Conservation (phyloP, 2,113 vertebrate species). For the Tetraodon nigroviridis region DNA sequence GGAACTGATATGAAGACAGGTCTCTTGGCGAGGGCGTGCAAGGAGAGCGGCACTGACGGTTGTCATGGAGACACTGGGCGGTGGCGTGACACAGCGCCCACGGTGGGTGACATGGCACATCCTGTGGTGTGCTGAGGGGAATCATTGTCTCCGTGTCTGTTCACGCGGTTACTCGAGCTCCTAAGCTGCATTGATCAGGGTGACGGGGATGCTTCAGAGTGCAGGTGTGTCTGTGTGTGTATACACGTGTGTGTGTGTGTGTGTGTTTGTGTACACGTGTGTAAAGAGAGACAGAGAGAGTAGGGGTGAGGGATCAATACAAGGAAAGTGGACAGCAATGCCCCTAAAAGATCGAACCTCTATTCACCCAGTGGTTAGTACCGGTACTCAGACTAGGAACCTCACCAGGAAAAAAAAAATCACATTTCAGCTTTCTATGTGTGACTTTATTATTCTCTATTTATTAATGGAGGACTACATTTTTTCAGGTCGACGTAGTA, state of each 20-base stretch:
- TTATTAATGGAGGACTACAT: not conserved
- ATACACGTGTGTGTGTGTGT: slow-evolving; percentile 12
- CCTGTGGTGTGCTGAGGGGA: slow-evolving; percentile 52
- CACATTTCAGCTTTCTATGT: too few relatives aligned
- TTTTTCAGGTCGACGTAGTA: not conserved
- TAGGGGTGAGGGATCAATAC: not conserved
- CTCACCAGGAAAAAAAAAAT: too few relatives aligned
- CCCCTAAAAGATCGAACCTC: not conserved
- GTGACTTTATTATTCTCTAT: not conserved
- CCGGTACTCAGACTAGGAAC: too few relatives aligned
- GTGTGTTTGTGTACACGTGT: not conserved
- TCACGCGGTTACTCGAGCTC: slow-evolving; percentile 21
- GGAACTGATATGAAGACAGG: slow-evolving; percentile 62
- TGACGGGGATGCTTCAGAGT: slow-evolving; percentile 25
- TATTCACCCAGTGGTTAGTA: too few relatives aligned
- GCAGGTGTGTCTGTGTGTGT: not conserved
- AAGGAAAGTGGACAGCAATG: not conserved
- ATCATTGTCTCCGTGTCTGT: slow-evolving; percentile 56
- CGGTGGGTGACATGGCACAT: slow-evolving; percentile 63
- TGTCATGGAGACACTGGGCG: slow-evolving; percentile 67
- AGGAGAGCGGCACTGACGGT: slow-evolving; percentile 52
- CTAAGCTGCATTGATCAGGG: slow-evolving; percentile 49
- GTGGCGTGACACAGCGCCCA: slow-evolving; percentile 53
- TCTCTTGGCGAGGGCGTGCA: slow-evolving; percentile 37
- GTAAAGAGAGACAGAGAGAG: not conserved